These are phyloP conservation scores for Etheostoma spectabile DNA, from an alignment of 2,113 vertebrate genomes.

Conservation along the genomic window DNA sequence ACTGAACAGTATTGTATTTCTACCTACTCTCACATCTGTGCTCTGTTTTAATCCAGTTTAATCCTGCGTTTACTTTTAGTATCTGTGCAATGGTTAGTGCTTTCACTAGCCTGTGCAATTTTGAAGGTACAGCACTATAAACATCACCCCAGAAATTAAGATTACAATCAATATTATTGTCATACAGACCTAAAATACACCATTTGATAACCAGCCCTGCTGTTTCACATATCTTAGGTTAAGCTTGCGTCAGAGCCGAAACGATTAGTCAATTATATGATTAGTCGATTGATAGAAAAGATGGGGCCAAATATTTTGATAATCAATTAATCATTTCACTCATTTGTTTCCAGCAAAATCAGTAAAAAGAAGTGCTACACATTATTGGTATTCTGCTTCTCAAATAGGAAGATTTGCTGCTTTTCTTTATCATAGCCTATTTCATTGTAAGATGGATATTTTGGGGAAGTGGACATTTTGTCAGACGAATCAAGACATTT, in stretches of 20 bases:
- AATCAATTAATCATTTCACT: neutral
- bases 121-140: neutral
- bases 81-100: constrained; percentile 21
- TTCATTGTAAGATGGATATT: neutral
- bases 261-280: neutral
- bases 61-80: constrained; percentile 50
- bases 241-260: neutral
- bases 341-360: neutral
- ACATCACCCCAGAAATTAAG: neutral
- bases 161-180: neutral
- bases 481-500: neutral
- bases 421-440: neutral
- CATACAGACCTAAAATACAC: neutral
- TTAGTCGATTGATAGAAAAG: neutral
- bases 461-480: neutral
- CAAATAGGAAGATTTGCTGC: neutral
- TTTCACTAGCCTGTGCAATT: neutral
- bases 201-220: neutral
- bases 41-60: constrained; percentile 56
- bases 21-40: constrained; percentile 25
- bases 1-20: constrained; percentile 4
- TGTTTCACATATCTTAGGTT: neutral
- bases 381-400: neutral
- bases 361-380: neutral
- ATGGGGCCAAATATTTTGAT: neutral